Conservation (phyloP, 2,888 invertebrate species). For the Ormyrus labotus region DNA sequence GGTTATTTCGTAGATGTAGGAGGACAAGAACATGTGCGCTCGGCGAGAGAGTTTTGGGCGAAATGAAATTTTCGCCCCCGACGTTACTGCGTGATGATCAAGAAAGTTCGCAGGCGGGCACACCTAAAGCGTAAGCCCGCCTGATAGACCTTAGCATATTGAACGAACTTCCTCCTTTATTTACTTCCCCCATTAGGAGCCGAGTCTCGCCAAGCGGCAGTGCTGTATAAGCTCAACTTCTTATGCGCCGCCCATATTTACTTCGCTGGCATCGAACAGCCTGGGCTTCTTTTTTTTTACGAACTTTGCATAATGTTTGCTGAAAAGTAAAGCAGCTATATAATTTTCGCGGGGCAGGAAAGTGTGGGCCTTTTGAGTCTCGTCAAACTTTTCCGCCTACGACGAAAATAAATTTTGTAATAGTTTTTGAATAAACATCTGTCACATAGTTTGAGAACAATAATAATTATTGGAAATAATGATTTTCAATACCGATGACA, state of each 20-base stretch:
- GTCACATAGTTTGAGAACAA: no score
- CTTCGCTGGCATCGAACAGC: no score
- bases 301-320: no score
- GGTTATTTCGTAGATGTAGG: no score
- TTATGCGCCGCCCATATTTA: not conserved
- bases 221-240: not conserved
- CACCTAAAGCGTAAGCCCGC: not conserved
- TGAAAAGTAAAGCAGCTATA: no score
- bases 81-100: slow-evolving; percentile 39
- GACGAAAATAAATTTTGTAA: no score
- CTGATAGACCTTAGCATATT: slow-evolving; percentile 34
- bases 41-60: slow-evolving; percentile 40
- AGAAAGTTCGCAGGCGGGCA: slow-evolving; percentile 25
- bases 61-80: slow-evolving; percentile 60
- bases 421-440: no score
- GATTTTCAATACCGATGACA: no score
- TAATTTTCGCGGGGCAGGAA: no score
- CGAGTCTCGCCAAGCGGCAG: not conserved
- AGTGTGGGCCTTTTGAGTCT: no score
- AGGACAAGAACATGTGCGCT: not conserved
- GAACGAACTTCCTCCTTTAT: slow-evolving; percentile 30
- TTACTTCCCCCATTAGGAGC: slow-evolving; percentile 39
- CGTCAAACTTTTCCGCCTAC: no score
- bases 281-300: not conserved
- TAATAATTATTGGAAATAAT: no score